Percentiles rank a stretch among this genome's conserved stretches.
These are phyloP conservation scores for Anniella stebbinsi DNA, from an alignment of 2,797 vertebrate species.

Conservation along the genomic window DNA sequence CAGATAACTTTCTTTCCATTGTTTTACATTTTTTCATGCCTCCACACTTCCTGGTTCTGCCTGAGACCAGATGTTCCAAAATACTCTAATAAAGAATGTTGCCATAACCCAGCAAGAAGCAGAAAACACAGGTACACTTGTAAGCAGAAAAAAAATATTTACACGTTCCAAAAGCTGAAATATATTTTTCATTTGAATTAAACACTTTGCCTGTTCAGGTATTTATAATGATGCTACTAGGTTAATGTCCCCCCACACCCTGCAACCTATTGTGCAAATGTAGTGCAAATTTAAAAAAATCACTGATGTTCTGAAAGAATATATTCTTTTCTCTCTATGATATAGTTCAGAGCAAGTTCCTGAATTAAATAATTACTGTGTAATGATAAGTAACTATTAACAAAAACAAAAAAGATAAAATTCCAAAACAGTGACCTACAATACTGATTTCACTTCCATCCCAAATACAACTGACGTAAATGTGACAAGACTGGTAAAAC, in stretches of 20 bases:
- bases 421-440: not conserved
- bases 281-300: not conserved
- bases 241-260: not conserved
- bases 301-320: not conserved
- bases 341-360: not conserved
- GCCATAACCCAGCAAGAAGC: slow-evolving; percentile 21
- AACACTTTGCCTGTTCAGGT: slow-evolving; percentile 1
- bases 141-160: slow-evolving; percentile 18
- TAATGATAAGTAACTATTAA: not conserved
- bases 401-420: not conserved
- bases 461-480: not conserved
- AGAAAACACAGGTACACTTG: slow-evolving; percentile 26
- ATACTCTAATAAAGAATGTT: slow-evolving; percentile 58
- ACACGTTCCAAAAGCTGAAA: not conserved
- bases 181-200: not conserved
- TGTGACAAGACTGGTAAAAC: not conserved
- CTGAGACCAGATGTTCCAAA: slow-evolving; percentile 69
- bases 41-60: slow-evolving; percentile 1
- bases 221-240: not conserved
- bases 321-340: not conserved
- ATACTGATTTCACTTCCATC: not conserved
- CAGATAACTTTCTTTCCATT: slow-evolving; percentile 37
- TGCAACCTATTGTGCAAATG: not conserved
- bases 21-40: slow-evolving; percentile 23
- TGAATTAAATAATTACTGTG: not conserved